Evolutionary conservation across 2,888 invertebrate species (phyloP), one percentile per base, ranked within the genome.

Genomic region (Cotesia congregata): DNA sequence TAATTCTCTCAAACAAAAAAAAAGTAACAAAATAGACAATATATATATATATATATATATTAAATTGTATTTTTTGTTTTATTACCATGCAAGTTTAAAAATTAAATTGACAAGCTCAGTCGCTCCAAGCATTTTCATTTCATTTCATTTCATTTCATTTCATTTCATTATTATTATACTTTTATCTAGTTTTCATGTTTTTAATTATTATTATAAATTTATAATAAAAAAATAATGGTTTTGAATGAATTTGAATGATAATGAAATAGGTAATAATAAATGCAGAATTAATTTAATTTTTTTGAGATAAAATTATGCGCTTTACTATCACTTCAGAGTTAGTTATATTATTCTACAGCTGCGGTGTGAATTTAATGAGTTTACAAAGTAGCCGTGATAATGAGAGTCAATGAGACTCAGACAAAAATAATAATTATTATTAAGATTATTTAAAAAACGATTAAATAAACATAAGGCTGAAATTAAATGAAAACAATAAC

Each of bases 391-490:
- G 72, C 76, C 75, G 79, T 71, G 17, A 76, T 50, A 50, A 50
- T 50, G 73, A 71, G 78, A 70, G 78, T 80, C 81, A 79, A 81
- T 81, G 79, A 80, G 60, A 50, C 50, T 50, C 7, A 12, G 80
- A 81, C 80, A 79, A 77, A 79, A 82, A 80, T 80, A 80, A 80
- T 78, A 62, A 17, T 17, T 30, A 30, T 30, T 30, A 30, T 80
- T 78, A 62, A 1, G n/a, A 62, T 62, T 62, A 15, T 17, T 62
- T 20, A 62, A 62, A 62, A 12, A 62, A 62, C n/a, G 6, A 62
- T 6, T 20, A 17, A 62, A 62, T 17, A 62, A 6, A 62, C 12
- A n/a, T 17, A 6, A 62, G 20, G 20, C 20, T n/a, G 5, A n/a
- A 17, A 17, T 6, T 1, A 20, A 17, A 59, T 59, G n/a, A 62